Conservation (phyloP, 1,140 invertebrate genomes). For the Sinonovacula constricta region DNA sequence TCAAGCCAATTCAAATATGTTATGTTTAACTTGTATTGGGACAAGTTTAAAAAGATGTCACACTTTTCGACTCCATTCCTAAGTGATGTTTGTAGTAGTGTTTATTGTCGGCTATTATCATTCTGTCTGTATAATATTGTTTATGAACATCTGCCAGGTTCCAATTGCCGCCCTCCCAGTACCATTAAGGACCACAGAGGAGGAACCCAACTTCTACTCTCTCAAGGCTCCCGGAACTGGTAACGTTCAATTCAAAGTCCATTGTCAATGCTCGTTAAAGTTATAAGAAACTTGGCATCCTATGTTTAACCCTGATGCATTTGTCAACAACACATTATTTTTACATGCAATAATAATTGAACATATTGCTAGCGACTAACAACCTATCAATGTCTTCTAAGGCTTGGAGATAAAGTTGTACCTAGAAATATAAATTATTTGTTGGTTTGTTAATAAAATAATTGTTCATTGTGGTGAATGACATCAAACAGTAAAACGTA, state of each 20-base stretch:
- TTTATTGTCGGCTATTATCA: not conserved
- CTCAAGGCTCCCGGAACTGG: conserved; percentile 62
- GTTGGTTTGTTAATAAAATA: too few relatives aligned
- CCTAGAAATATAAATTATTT: too few relatives aligned
- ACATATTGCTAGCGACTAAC: not conserved
- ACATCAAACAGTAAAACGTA: too few relatives aligned
- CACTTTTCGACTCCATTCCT: not conserved
- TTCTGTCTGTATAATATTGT: not conserved
- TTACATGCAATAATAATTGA: not conserved
- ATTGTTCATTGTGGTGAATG: too few relatives aligned
- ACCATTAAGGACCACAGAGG: conserved; percentile 58
- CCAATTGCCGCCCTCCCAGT: conserved; percentile 69
- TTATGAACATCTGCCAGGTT: too few relatives aligned
- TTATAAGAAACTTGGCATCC: not conserved
- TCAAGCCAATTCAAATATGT: not conserved
- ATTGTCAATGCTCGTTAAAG: not conserved
- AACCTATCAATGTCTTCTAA: too few relatives aligned
- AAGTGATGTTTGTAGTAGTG: not conserved
- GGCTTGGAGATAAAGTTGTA: too few relatives aligned
- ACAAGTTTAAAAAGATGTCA: not conserved
- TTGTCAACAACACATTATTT: not conserved
- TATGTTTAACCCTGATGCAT: not conserved
- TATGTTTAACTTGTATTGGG: not conserved
- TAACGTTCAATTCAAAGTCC: conserved; percentile 13
- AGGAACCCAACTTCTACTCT: conserved; percentile 58